Conservation (phyloP, 2,888 invertebrate species). For the Catotricha subobsoleta region DNA sequence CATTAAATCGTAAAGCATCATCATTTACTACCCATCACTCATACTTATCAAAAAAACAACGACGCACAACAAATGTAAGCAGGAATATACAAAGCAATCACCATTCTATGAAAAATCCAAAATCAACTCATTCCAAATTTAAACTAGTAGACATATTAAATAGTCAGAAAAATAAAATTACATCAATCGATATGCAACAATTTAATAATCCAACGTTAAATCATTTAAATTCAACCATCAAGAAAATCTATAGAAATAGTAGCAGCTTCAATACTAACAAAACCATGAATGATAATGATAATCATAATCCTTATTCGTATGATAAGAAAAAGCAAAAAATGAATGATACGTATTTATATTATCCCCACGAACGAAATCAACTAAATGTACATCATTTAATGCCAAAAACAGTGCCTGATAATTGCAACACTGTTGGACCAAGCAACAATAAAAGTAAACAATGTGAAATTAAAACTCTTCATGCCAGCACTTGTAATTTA, state of each 20-base stretch:
- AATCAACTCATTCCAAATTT: no score
- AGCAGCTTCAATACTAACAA: background rate
- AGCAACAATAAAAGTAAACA: background rate
- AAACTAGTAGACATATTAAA: background rate
- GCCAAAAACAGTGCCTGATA: background rate
- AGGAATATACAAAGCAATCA: background rate
- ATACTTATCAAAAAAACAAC: background rate
- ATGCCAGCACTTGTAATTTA: conserved; percentile 9
- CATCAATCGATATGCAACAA: conserved; percentile 2
- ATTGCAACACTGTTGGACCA: conserved; percentile 14
- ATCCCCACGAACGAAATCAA: conserved; percentile 14
- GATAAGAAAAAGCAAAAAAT: background rate
- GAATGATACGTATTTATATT: conserved; percentile 13
- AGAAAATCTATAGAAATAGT: background rate
- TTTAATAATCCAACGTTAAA: conserved; percentile 1
- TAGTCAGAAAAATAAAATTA: conserved; percentile 5
- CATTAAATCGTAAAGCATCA: conserved; percentile 13
- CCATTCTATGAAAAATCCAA: background rate
- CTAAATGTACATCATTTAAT: conserved; percentile 7
- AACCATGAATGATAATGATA: background rate
- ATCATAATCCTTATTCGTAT: background rate
- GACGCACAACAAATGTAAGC: background rate
- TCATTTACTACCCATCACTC: conserved; percentile 3
- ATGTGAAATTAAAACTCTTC: conserved; percentile 4
- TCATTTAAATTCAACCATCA: conserved; percentile 1